Base-by-base conservation (phyloP, 2,888 invertebrate species). In the Xestia xanthographa region DNA sequence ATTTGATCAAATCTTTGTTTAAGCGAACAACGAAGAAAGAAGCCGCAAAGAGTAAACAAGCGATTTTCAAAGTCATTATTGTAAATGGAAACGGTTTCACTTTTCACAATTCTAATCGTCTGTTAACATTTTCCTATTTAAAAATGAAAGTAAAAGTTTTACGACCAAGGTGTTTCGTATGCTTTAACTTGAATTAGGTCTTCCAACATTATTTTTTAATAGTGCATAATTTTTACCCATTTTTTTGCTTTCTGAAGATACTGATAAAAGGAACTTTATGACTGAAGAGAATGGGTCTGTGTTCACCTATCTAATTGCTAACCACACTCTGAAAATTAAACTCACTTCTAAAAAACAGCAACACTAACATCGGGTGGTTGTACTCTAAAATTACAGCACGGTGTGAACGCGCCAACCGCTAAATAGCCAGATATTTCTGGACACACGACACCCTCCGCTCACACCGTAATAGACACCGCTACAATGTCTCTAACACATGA, bases 351-450 rank as follows among this genome's bases (percentile, higher is more conserved):
- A 14, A 62, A n/a, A 62, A n/a, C 11, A 43, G 56, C 60, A 38
- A 9, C 38, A 65, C 26, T 2, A 6, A 38, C 41, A 26, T 26
- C 50, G 12, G 65, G 17, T 80, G 66, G 60, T 43, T 48, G 63
- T 84, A 72, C 82, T 80, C 34, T 12, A 29, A 58, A 66, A 29
- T 87, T 88, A 91, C 87, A 68, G 66, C 50, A 83, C 92, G 86
- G 93, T 95, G 94, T 94, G 83, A 94, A 76, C 67, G 90, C 75
- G 80, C 86, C 85, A 86, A 77, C 83, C 84, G 91, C 90, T 93
- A 93, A 94, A 94, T 92, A 92, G 92, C 88, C 90, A 88, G 94
- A 92, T 95, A 95, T 95, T 95, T 94, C 93, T 93, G 94, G 91
- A 88, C 92, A 87, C 87, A 86, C 90, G 93, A 93, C 93, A 93